A percentile compares a stretch with the other conserved stretches of the same genome.
Conservation (phyloP, 1,140 invertebrate genomes). For the Doryteuthis pealeii region DNA sequence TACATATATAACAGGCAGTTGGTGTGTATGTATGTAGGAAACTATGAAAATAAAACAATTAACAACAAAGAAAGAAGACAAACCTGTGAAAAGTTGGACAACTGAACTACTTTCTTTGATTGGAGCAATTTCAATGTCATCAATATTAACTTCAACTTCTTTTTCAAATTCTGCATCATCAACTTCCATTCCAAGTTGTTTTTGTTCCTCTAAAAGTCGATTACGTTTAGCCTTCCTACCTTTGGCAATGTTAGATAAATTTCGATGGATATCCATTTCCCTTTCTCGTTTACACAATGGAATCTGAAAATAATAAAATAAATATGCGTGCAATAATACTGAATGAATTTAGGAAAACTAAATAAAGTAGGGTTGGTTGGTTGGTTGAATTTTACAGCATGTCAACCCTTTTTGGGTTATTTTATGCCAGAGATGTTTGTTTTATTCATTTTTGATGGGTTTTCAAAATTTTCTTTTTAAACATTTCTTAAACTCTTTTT, state of each 20-base stretch:
- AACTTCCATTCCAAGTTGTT: constrained; percentile 28
- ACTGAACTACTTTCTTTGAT: constrained; percentile 46
- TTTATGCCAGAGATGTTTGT: too few relatives aligned
- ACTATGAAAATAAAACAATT: too few relatives aligned
- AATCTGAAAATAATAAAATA: constrained; percentile 37
- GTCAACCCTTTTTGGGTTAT: too few relatives aligned
- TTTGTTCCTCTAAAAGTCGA: constrained; percentile 31
- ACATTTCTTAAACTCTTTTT: too few relatives aligned
- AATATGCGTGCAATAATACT: too few relatives aligned
- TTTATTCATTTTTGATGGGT: too few relatives aligned
- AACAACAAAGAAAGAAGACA: constrained; percentile 2
- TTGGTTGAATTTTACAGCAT: too few relatives aligned
- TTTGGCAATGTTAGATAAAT: constrained; percentile 68
- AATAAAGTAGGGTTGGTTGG: too few relatives aligned
- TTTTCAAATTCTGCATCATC: constrained; percentile 65
- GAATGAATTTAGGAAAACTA: too few relatives aligned
- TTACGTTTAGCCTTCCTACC: constrained; percentile 68
- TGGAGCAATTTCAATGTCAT: constrained; percentile 39
- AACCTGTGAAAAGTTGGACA: constrained; percentile 58
- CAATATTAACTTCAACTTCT: constrained; percentile 58
- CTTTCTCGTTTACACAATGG: constrained; percentile 66
- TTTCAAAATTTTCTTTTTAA: too few relatives aligned
- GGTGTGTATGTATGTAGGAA: too few relatives aligned
- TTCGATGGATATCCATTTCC: constrained; percentile 63
- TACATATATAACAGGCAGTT: too few relatives aligned